Conservation (phyloP, 2,113 vertebrate species). For the Anseranas semipalmata region DNA sequence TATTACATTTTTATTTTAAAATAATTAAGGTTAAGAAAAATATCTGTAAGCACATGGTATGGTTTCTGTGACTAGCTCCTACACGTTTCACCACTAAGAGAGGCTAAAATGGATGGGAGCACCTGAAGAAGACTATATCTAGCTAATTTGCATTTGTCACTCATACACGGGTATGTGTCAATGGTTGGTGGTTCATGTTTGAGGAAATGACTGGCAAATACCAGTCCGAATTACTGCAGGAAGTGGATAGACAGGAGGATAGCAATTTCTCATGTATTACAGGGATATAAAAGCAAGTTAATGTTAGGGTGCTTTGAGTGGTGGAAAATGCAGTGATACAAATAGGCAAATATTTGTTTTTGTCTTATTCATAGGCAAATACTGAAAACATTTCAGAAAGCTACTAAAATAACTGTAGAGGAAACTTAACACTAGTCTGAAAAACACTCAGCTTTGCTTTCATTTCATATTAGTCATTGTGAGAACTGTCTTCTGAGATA, state of each 20-base stretch:
- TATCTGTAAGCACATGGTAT: background rate
- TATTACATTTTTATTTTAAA: background rate
- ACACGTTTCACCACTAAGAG: background rate
- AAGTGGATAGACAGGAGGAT: background rate
- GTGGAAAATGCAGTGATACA: background rate
- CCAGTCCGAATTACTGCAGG: background rate
- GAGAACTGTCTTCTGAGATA: conserved; percentile 27
- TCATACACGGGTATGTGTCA: background rate
- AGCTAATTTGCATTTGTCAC: background rate
- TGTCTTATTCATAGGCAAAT: background rate
- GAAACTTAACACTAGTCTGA: background rate
- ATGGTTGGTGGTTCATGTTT: background rate
- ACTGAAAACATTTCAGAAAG: background rate
- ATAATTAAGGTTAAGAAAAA: background rate
- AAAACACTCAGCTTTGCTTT: conserved; percentile 50
- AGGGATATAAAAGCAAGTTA: background rate
- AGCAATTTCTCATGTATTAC: background rate
- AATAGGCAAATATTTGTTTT: background rate
- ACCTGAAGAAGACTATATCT: background rate
- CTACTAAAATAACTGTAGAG: background rate
- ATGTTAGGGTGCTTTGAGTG: background rate
- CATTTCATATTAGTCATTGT: conserved; percentile 51
- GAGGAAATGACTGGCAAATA: conserved; percentile 19
- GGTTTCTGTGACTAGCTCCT: background rate
- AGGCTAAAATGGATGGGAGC: background rate